Evolutionary conservation across 2,797 vertebrate genomes (phyloP).

Genomic region (Trachurus trachurus): DNA sequence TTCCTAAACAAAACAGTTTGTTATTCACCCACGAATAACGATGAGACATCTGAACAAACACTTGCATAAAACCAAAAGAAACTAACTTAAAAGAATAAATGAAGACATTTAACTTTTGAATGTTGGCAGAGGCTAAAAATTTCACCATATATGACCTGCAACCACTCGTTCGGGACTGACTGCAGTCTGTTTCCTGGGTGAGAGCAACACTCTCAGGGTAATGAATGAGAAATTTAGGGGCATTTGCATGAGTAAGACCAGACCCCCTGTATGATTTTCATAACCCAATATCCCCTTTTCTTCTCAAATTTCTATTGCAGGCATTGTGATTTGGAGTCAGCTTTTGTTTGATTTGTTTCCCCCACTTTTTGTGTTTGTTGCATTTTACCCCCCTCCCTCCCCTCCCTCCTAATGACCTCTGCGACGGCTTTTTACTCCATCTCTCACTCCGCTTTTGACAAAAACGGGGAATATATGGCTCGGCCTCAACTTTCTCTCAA

Average conservation of each 20-base stretch:
- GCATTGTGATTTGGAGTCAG: constrained; percentile 90
- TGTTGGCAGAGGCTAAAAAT: neutral
- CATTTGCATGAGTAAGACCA: constrained; percentile 80
- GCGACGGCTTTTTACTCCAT: constrained; percentile 83
- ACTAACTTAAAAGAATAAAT: neutral
- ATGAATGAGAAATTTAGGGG: constrained; percentile 70
- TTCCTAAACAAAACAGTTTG: neutral
- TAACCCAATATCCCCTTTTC: constrained; percentile 90
- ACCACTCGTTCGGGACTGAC: constrained; percentile 22
- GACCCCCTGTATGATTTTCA: constrained; percentile 81
- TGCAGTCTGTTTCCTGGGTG: constrained; percentile 56
- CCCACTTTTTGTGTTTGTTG: constrained; percentile 82
- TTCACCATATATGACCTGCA: constrained; percentile 46
- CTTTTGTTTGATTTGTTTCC: constrained; percentile 87
- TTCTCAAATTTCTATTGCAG: constrained; percentile 91
- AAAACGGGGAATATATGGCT: constrained; percentile 86
- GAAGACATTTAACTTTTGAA: constrained; percentile 13
- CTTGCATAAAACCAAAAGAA: neutral
- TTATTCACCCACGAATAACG: neutral
- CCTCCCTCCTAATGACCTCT: constrained; percentile 70
- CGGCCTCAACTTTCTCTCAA: constrained; percentile 90
- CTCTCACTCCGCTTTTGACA: constrained; percentile 80
- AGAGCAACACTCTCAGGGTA: constrained; percentile 66
- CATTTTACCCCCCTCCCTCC: constrained; percentile 44
- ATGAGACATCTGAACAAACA: neutral